Base-by-base conservation (phyloP, 1,140 invertebrate genomes). In the Rhynchophorus ferrugineus region DNA sequence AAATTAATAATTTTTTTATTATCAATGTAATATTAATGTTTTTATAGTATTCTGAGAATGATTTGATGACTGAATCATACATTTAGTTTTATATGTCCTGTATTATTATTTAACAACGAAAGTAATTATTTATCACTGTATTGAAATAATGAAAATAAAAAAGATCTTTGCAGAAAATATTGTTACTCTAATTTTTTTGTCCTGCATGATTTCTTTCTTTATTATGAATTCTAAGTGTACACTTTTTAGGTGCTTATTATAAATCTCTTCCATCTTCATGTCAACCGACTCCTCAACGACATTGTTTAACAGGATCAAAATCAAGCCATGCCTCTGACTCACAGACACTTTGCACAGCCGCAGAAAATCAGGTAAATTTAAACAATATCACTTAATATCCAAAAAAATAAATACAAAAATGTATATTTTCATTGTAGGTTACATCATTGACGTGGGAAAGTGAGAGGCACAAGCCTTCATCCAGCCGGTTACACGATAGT, bases 401-500 rank as follows among this genome's bases (percentile, higher is more conserved):
- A n/a, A 33, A 6, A 33, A 45, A 18, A 17, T 38, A n/a, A 22
- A 11, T 34, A 17, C 9, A 16, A 16, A 19, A 2, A 6, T 7
- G 1, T 8, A 18, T 18, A 35, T 19, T 33, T 5, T 22, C 9
- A 21, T 49, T n/a, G 22, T 45, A 53, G 39, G 38, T 41, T 9
- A 50, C 44, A 41, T 39, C 58, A 17, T 52, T 57, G 20, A 66
- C 61, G 3, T 68, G 62, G 68, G 64, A 66, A 24, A 55, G 60
- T 16, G 60, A 58, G 18, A 42, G 37, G 6, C 56, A 57, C 18
- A 54, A 59, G 44, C 57, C 60, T 19, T 58, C 60, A 8, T 63
- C 62, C 2, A 60, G 50, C 33, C 61, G 61, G 24, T 49, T 67
- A 3, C 56, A 66, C 36, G 67, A 66, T 38, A 69, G 67, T 41